Percentiles rank a stretch among this genome's conserved stretches.
These are phyloP conservation scores for Anolis sagrei DNA, from an alignment of 2,113 vertebrate genomes.

Conservation along the genomic window DNA sequence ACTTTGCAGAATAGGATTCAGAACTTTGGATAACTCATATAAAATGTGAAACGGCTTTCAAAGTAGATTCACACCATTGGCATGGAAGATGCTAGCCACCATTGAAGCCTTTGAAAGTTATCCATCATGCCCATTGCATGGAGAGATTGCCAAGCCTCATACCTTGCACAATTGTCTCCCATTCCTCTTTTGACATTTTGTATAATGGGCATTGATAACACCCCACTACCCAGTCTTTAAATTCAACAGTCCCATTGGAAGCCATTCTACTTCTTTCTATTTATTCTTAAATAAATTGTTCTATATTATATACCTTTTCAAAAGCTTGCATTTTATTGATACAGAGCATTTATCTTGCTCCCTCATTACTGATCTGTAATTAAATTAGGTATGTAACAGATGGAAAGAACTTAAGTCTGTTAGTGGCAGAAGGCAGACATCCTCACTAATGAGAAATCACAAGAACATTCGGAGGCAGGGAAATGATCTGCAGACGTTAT, in stretches of 20 bases:
- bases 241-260: not conserved
- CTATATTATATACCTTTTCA: slow-evolving; percentile 27
- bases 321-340: not conserved
- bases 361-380: slow-evolving; percentile 49
- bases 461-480: slow-evolving; percentile 43
- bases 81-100: too few relatives aligned
- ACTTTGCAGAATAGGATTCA: too few relatives aligned
- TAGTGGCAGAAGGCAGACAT: slow-evolving; percentile 65
- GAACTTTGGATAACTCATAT: too few relatives aligned
- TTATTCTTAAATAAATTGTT: slow-evolving; percentile 27
- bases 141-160: not conserved
- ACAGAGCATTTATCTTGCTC: slow-evolving; percentile 46
- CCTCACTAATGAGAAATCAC: slow-evolving; percentile 63
- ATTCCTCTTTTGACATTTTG: not conserved
- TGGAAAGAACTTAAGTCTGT: slow-evolving; percentile 66
- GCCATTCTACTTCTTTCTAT: not conserved
- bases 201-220: not conserved
- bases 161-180: not conserved
- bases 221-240: not conserved
- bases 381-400: slow-evolving; percentile 67
- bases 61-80: too few relatives aligned
- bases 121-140: too few relatives aligned
- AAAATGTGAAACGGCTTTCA: too few relatives aligned
- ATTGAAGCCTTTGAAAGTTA: too few relatives aligned
- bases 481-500: slow-evolving; percentile 32